Percentiles rank a stretch among this genome's conserved stretches.
Conservation (phyloP, 2,797 vertebrate species). For the Chelidonichthys spinosus region DNA sequence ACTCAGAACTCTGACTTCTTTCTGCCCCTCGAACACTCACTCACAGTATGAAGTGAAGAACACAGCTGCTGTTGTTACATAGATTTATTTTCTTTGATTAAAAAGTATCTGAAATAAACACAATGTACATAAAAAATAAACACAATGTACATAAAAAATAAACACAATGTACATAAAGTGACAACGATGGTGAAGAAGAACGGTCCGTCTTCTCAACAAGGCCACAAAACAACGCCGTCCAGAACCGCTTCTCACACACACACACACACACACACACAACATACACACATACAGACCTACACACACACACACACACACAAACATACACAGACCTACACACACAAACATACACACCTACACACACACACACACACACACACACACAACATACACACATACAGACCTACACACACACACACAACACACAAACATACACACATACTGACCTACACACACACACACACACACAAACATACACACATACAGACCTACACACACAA, state of each 20-base stretch:
- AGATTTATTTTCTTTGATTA: constrained; percentile 72
- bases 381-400: not conserved
- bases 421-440: not conserved
- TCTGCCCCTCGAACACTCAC: no score
- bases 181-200: constrained; percentile 57
- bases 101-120: constrained; percentile 69
- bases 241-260: constrained; percentile 15
- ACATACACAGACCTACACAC: no score
- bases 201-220: constrained; percentile 64
- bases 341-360: no score
- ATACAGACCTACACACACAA: not conserved
- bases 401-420: not conserved
- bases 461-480: not conserved
- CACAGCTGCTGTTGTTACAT: constrained; percentile 36
- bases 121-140: constrained; percentile 1
- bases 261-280: constrained; percentile 12
- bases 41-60: not conserved
- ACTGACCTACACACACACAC: not conserved
- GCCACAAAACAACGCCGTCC: constrained; percentile 58
- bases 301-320: not conserved
- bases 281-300: constrained; percentile 13
- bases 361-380: no score
- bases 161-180: constrained; percentile 52
- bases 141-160: constrained; percentile 44
- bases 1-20: no score